Evolutionary conservation across 1,140 invertebrate species (phyloP).

Genomic region (Nilaparvata lugens): DNA sequence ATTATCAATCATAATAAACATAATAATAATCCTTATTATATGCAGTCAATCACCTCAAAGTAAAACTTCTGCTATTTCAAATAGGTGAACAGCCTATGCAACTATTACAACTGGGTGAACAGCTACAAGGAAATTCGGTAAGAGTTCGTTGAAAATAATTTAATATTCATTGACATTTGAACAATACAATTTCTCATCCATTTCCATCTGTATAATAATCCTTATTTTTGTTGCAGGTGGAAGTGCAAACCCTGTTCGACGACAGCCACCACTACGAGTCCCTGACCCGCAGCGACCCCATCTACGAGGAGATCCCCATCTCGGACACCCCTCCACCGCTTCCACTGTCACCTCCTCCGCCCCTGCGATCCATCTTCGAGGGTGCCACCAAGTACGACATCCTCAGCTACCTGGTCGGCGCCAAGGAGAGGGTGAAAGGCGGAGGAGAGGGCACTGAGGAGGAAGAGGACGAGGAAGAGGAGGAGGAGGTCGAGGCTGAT

Average conservation of each 20-base stretch:
- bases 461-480: conserved; percentile 27
- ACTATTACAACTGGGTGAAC: no score
- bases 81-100: no score
- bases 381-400: conserved; percentile 78
- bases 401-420: conserved; percentile 76
- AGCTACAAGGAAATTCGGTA: no score
- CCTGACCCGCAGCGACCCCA: conserved; percentile 73
- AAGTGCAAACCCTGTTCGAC: conserved; percentile 34
- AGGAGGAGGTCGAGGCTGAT: conserved; percentile 32
- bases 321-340: conserved; percentile 56
- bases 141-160: no score
- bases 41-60: no score
- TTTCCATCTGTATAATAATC: no score
- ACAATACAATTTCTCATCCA: no score
- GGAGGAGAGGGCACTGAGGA: conserved; percentile 31
- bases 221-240: no score
- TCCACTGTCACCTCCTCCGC: conserved; percentile 60
- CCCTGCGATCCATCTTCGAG: conserved; percentile 60
- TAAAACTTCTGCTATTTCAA: no score
- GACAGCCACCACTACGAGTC: conserved; percentile 67
- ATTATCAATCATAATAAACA: no score
- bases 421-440: conserved; percentile 54
- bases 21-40: no score
- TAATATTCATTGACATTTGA: no score
- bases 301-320: conserved; percentile 72